A percentile compares a stretch with the other conserved stretches of the same genome.
Evolutionary conservation across 35 echinoderm and acorn worm genomes (phyloP).

Genomic region (Apostichopus japonicus): DNA sequence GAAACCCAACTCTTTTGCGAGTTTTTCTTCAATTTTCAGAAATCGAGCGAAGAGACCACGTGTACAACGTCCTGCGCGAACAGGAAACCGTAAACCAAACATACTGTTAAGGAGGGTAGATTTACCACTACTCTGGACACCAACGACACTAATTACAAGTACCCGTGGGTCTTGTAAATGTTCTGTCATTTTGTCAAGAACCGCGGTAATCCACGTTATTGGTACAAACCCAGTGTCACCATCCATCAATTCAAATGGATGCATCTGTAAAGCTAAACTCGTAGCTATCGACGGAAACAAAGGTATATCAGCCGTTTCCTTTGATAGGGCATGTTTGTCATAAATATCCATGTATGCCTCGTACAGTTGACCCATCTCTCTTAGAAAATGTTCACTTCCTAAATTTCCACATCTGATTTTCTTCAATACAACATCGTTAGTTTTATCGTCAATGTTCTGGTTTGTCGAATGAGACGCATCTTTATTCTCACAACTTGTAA

Average conservation of each 20-base stretch:
- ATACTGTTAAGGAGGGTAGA: slow-evolving; percentile 48
- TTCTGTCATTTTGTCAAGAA: neutral
- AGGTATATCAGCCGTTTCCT: neutral
- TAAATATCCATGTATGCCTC: neutral
- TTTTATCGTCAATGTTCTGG: neutral
- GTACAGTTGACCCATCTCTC: slow-evolving; percentile 24
- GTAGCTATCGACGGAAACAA: neutral
- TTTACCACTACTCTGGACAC: slow-evolving; percentile 53
- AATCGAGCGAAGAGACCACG: slow-evolving; percentile 31
- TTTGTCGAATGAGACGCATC: neutral
- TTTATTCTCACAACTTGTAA: too few species aligned
- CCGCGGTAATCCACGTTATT: slow-evolving; percentile 17
- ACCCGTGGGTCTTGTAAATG: neutral
- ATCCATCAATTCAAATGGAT: slow-evolving; percentile 54
- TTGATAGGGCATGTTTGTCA: neutral
- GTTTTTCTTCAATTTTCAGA: neutral
- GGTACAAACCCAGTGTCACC: slow-evolving; percentile 32
- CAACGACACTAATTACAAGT: neutral
- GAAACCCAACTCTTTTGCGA: too few species aligned
- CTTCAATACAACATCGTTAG: neutral
- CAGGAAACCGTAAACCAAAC: slow-evolving; percentile 57
- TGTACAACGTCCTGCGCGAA: slow-evolving; percentile 50
- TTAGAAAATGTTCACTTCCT: slow-evolving; percentile 27
- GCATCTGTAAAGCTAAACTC: slow-evolving; percentile 5
- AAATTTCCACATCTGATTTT: neutral